phyloP scores from a whole-genome alignment of 2,797 vertebrate genomes.

The Cirrhinus mrigala region DNA sequence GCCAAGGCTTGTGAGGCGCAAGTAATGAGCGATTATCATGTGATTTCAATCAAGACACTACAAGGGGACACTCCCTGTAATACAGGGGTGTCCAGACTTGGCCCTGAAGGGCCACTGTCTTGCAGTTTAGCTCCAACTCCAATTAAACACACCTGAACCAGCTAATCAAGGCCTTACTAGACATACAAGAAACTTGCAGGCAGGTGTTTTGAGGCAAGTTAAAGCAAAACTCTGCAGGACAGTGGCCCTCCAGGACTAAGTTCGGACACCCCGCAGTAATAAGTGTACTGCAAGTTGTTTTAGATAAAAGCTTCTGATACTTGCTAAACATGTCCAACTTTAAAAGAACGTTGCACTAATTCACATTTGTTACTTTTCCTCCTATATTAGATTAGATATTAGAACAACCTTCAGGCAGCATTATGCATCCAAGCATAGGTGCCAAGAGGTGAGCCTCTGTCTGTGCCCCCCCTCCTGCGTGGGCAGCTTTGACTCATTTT shows the following conservation, averaged over 20 bases:
- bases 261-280: not conserved
- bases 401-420: slow-evolving; percentile 72
- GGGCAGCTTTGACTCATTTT: slow-evolving; percentile 66
- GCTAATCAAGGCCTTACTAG: no score
- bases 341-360: slow-evolving; percentile 38
- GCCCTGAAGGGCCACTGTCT: no score
- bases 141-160: no score
- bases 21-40: not conserved
- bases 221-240: no score
- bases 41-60: not conserved
- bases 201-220: no score
- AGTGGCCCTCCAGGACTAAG: no score
- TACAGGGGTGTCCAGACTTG: no score
- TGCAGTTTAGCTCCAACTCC: no score
- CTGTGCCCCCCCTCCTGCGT: slow-evolving; percentile 69
- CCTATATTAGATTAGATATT: slow-evolving; percentile 62
- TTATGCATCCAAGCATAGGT: slow-evolving; percentile 66
- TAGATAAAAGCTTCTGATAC: not conserved
- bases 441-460: slow-evolving; percentile 53
- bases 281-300: not conserved
- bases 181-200: no score
- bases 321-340: not conserved
- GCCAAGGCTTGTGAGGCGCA: not conserved
- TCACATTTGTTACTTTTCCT: slow-evolving; percentile 51
- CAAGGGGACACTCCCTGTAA: not conserved